Percentiles rank a stretch among this genome's conserved stretches.
Conservation (phyloP, 1,140 invertebrate species). For the Andricus grossulariae region DNA sequence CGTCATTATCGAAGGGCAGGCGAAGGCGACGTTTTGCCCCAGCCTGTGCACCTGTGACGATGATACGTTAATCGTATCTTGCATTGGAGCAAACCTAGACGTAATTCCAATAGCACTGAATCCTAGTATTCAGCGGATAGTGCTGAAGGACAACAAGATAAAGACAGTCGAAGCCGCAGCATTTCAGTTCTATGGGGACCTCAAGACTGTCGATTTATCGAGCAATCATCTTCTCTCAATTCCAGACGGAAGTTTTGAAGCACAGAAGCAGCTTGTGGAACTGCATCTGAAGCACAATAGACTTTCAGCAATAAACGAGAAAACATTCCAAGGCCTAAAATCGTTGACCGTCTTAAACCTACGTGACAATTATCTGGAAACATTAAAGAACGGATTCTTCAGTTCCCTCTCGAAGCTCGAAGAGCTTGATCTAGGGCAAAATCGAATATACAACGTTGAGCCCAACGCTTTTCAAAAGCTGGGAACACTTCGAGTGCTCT, state of each 20-base stretch:
- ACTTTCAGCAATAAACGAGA: slow-evolving; percentile 86
- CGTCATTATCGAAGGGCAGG: slow-evolving; percentile 61
- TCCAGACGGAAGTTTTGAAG: slow-evolving; percentile 85
- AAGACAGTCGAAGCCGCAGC: slow-evolving; percentile 88
- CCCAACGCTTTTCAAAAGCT: slow-evolving; percentile 87
- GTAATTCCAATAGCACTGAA: slow-evolving; percentile 94
- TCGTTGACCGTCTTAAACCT: slow-evolving; percentile 88
- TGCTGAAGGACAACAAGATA: slow-evolving; percentile 90
- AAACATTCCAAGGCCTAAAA: slow-evolving; percentile 86
- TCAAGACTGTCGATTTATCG: slow-evolving; percentile 89
- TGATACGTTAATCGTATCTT: slow-evolving; percentile 90
- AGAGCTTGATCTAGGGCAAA: slow-evolving; percentile 91
- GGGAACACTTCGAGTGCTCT: slow-evolving; percentile 84
- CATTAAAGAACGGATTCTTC: slow-evolving; percentile 86
- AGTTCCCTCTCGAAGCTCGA: slow-evolving; percentile 84
- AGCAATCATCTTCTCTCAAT: slow-evolving; percentile 89
- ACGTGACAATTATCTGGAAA: slow-evolving; percentile 88
- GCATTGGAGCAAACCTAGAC: slow-evolving; percentile 89
- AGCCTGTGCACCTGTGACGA: slow-evolving; percentile 90
- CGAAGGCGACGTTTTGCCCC: slow-evolving; percentile 80
- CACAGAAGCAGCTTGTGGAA: slow-evolving; percentile 87
- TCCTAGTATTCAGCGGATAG: slow-evolving; percentile 89
- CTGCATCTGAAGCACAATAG: slow-evolving; percentile 91
- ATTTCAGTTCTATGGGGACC: slow-evolving; percentile 90
- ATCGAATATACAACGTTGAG: slow-evolving; percentile 88